Evolutionary conservation across 2,113 vertebrate species (phyloP).

Genomic region (Coptodon rendalli): DNA sequence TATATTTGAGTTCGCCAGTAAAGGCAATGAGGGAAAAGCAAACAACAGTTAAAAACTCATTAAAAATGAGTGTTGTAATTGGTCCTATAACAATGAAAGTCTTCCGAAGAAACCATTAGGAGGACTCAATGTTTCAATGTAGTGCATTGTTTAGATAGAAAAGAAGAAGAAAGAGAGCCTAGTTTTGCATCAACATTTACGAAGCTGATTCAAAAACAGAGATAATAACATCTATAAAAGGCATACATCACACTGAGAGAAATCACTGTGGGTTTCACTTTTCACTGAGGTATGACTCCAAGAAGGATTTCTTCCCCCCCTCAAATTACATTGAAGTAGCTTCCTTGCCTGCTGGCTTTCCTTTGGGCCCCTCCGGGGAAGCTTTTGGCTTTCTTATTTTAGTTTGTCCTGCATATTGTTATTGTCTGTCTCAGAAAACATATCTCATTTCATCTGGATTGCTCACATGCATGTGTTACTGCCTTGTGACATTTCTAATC

Average conservation of each 20-base stretch:
- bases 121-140: neutral
- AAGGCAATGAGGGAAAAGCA: neutral
- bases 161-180: neutral
- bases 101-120: neutral
- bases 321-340: neutral
- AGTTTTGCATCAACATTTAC: neutral
- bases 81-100: neutral
- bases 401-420: neutral
- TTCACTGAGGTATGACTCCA: neutral
- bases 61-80: fast-evolving
- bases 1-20: neutral
- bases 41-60: neutral
- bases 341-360: neutral
- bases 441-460: neutral
- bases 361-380: neutral
- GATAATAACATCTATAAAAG: neutral
- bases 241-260: neutral
- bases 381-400: neutral
- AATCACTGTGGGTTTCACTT: neutral
- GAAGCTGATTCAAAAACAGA: neutral
- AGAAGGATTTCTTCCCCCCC: neutral
- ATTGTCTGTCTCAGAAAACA: neutral
- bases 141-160: neutral
- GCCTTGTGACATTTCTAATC: neutral
- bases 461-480: fast-evolving